Conservation (phyloP, 2,888 invertebrate species). For the Merodon equestris region DNA sequence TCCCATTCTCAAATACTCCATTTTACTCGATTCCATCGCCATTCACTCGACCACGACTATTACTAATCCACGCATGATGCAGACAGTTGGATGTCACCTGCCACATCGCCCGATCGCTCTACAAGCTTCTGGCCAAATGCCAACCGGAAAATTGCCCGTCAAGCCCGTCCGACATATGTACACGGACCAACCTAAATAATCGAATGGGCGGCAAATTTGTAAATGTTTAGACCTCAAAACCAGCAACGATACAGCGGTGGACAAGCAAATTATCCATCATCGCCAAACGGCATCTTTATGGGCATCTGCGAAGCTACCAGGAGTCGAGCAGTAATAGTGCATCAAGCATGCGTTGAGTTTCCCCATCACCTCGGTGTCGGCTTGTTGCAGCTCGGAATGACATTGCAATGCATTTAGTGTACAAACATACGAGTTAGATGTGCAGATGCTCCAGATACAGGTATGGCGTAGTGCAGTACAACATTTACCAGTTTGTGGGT, state of each 20-base stretch:
- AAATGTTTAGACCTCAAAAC: slow-evolving; percentile 19
- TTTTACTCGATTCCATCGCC: slow-evolving; percentile 32
- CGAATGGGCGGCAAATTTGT: slow-evolving; percentile 36
- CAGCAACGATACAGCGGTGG: not conserved
- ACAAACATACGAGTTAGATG: not conserved
- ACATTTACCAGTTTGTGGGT: slow-evolving; percentile 28
- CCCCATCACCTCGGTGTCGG: slow-evolving; percentile 50
- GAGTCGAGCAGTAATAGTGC: too few relatives aligned
- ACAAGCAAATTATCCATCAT: slow-evolving; percentile 3
- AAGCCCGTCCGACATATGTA: not conserved
- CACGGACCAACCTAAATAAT: slow-evolving; percentile 21
- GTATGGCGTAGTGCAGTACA: too few relatives aligned
- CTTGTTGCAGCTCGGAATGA: slow-evolving; percentile 18
- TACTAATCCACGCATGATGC: slow-evolving; percentile 8
- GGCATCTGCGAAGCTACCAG: too few relatives aligned
- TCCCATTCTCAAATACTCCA: slow-evolving; percentile 37
- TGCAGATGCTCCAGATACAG: slow-evolving; percentile 5
- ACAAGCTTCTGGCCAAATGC: slow-evolving; percentile 22
- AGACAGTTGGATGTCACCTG: slow-evolving; percentile 31
- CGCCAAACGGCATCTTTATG: not conserved
- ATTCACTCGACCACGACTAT: slow-evolving; percentile 6
- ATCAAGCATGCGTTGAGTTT: slow-evolving; percentile 27
- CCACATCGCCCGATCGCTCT: slow-evolving; percentile 21
- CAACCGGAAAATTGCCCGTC: slow-evolving; percentile 38
- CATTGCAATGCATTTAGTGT: slow-evolving; percentile 26